Evolutionary conservation across 1,140 invertebrate genomes (phyloP), one percentile per base, ranked within the genome.

Genomic region (Philopotamus ludificatus): DNA sequence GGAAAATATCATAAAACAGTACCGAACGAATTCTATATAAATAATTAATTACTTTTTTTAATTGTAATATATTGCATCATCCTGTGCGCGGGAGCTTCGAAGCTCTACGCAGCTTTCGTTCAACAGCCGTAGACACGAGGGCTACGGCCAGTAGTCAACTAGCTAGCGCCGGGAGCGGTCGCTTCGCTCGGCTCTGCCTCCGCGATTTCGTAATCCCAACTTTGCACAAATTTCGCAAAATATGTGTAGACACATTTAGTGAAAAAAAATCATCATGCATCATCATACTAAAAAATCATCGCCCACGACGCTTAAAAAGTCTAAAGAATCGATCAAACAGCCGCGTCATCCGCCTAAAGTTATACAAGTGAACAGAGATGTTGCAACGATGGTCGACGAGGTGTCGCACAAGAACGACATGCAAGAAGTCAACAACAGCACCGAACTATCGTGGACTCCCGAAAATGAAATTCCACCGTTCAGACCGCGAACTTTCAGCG

Each of bases 351-450:
- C 77, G 51, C 79, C 79, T 20, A 76, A 77, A 22, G 77, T 81
- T 26, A 80, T 81, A 60, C 75, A 76, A 50, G 79, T 81, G 7
- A 81, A 81, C 59, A 73, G 79, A 1, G 79, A 81, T 71, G 79
- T 76, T 1, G 73, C 79, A 42, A 81, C 79, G 9, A 81, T 80
- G 79, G 79, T 80, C 70, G 78, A 80, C 20, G 71, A 53, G 64
- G 66, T 22, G 63, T 70, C 12, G 60, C 65, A 58, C 55, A 45
- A 65, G 25, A 21, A 26, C 3, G 63, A 62, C 4, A 54, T 60
- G 49, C 54, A 54, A 57, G 57, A 58, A 8, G 51, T 23, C 1
- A 44, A 50, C 55, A 58, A 63, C 55, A 61, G 22, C 70, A 74
- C 15, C 67, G 72, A 23, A 49, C 71, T 22, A 64, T 68, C 44